Percentiles rank a stretch among this genome's conserved stretches.
Evolutionary conservation across 35 echinoderm and acorn worm species (phyloP).

Genomic region (Apostichopus japonicus): DNA sequence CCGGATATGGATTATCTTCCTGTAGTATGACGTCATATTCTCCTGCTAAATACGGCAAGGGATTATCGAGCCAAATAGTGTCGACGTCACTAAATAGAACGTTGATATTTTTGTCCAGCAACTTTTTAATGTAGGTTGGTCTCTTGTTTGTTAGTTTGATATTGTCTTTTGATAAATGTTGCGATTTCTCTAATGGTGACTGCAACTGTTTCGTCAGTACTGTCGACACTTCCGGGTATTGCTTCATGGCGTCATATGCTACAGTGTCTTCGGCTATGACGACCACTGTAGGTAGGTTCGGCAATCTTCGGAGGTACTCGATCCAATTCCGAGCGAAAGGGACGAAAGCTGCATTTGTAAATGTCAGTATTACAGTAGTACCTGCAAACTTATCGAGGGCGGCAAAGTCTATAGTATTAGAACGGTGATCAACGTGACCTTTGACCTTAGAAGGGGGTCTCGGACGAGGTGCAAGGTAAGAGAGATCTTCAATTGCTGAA

Average conservation of each 20-base stretch:
- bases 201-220: conserved; percentile 42
- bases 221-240: conserved; percentile 56
- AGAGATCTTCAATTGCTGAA: conserved; percentile 6
- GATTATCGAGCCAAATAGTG: conserved; percentile 79
- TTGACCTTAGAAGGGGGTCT: background rate
- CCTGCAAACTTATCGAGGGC: conserved; percentile 4
- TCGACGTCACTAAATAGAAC: conserved; percentile 86
- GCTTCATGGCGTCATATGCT: conserved; percentile 55
- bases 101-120: conserved; percentile 55
- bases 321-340: conserved; percentile 85
- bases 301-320: conserved; percentile 64
- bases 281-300: conserved; percentile 51
- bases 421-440: background rate
- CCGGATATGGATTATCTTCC: conserved; percentile 57
- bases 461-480: background rate
- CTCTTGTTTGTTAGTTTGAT: conserved; percentile 77
- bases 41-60: conserved; percentile 70
- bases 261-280: conserved; percentile 69
- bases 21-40: conserved; percentile 81
- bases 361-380: conserved; percentile 66
- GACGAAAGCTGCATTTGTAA: conserved; percentile 74
- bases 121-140: conserved; percentile 68
- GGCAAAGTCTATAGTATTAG: background rate
- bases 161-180: conserved; percentile 64
- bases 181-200: conserved; percentile 20